A percentile compares a stretch with the other conserved stretches of the same genome.
Conservation (phyloP, 2,797 vertebrate species). For the Danionella dracula region DNA sequence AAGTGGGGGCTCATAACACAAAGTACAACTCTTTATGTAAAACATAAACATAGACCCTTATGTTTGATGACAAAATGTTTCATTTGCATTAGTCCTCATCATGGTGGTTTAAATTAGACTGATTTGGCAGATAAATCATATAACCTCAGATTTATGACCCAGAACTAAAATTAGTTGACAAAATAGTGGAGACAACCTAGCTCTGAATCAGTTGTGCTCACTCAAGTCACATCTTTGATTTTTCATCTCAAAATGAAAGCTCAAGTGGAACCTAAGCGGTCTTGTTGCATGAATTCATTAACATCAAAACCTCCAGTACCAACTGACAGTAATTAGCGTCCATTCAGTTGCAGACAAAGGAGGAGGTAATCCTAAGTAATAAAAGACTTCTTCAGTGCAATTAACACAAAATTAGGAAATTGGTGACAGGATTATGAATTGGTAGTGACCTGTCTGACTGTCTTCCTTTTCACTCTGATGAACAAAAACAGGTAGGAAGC, state of each 20-base stretch:
- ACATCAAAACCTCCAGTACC: constrained; percentile 41
- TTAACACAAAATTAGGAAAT: constrained; percentile 48
- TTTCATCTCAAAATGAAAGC: constrained; percentile 28
- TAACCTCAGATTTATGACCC: too few species aligned
- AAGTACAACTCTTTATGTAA: too few species aligned
- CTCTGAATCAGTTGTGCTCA: background rate
- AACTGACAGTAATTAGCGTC: constrained; percentile 45
- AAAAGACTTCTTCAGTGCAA: constrained; percentile 38
- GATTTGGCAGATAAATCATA: too few species aligned
- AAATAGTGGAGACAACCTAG: too few species aligned
- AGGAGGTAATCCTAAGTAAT: constrained; percentile 28
- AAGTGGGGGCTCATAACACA: too few species aligned
- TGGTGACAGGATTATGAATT: constrained; percentile 50
- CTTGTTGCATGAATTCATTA: constrained; percentile 35
- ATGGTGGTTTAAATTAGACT: too few species aligned
- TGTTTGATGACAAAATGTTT: too few species aligned
- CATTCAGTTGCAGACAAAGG: constrained; percentile 41
- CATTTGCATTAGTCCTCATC: too few species aligned
- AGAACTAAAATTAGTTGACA: too few species aligned
- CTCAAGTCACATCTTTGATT: constrained; percentile 20
- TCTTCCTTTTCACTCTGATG: constrained; percentile 15
- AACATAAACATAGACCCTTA: too few species aligned
- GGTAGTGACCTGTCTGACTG: constrained; percentile 39
- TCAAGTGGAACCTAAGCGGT: constrained; percentile 31
- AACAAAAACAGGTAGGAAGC: background rate